Base-by-base conservation (phyloP, 37 sponge, comb jelly and placozoan species). In the Halisarca cf. caerulea region DNA sequence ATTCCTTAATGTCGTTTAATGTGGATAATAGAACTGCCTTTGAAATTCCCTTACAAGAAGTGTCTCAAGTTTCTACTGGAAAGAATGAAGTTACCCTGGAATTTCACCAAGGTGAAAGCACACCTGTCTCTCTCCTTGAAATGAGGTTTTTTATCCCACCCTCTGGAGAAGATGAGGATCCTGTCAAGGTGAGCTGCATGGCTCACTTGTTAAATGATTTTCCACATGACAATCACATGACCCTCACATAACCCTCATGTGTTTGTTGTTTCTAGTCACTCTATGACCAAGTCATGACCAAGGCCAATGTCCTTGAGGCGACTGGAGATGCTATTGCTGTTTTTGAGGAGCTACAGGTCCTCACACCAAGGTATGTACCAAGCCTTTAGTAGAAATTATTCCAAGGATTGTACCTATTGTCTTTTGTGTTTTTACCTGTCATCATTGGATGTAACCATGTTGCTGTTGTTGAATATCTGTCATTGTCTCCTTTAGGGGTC, bases 21-120 rank as follows among this genome's bases (percentile, higher is more conserved):
- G 92, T 93, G 30, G 99, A 96, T 77, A 71, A 70, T 41, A 96
- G 94, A 53, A 90, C 92, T 2, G 90, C 97, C 8, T 99, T 96
- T 88, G 97, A 99, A 78, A 70, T 99, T 0, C 95, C 99, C 17
- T 91, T 99, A 38, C 72, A 86, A 20, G 94, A 96, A 27, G 99
- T 99, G 8, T 93, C 94, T 24, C 90, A 91, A 79, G 88, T 93
- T 15, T 92, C 95, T 24, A 60, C 89, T 17, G 93, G 91, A n/a
- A 99, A 99, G 86, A 99, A 99, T 66, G 99, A 99, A 78, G 95
- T 99, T 25, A 87, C 92, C 5, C 84, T 99, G 61, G 97, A 96
- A 91, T 99, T 99, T 58, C 99, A 99, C 69, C 93, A 94, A 86
- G 87, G 82, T 28, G 99, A 99, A 7, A 87, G 87, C 20, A 88